Evolutionary conservation across 1,140 invertebrate species (phyloP), one percentile per base, ranked within the genome.

Genomic region (Spodoptera litura): DNA sequence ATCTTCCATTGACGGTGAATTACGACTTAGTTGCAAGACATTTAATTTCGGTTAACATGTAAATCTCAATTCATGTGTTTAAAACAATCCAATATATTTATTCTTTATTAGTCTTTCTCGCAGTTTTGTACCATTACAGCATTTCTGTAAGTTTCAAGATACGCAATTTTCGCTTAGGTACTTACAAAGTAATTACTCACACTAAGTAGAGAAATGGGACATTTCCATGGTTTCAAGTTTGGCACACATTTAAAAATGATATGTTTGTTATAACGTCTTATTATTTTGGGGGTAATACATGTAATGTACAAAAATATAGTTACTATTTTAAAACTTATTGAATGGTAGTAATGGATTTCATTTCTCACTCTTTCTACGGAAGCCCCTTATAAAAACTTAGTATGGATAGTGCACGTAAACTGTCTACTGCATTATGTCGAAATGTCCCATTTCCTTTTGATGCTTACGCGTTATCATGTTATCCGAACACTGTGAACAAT

Each of bases 171-270:
- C 68, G 62, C 62, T 51, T 78, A 81, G 71, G 70, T 75, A 77
- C 73, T 77, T 76, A 72, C 61, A 70, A 55, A 56, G 66, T 68
- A 77, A 78, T 62, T 82, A 78, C 80, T 86, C 81, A 80, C 79
- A 86, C 80, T 81, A 81, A 76, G 62, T 66, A 70, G 78, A 25
- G 84, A 88, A 88, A 88, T 86, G 86, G 84, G 88, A 88, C 88
- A 81, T 66, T 86, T 85, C 81, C 80, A 74, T 61, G 51, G 52
- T 56, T 80, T 81, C 55, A 78, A 62, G 84, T 90, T 90, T 88
- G 88, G 88, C 88, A 90, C 87, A 87, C 83, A 44, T 73, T 64
- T 53, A 49, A 85, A 80, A 79, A 75, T 87, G 84, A 85, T 88
- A 83, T 83, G 84, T 88, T 82, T 81, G 52, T 73, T 27, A 31